Evolutionary conservation across 2,113 vertebrate genomes (phyloP).

Genomic region (Saccopteryx leptura): DNA sequence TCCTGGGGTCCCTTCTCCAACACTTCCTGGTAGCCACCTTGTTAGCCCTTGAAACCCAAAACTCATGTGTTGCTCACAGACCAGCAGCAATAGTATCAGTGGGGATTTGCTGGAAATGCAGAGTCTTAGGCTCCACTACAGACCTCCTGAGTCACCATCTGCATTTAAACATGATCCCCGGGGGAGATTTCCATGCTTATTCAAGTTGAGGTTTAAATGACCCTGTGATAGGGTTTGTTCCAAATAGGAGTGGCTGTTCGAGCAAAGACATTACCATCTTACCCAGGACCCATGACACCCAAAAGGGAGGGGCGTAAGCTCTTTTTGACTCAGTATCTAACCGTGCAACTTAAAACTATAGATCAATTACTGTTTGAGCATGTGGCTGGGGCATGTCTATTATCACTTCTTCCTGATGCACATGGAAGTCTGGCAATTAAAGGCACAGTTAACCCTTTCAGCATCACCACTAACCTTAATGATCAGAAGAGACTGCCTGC

Average conservation of each 20-base stretch:
- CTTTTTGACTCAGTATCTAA: neutral
- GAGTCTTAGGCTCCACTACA: neutral
- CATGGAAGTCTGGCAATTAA: neutral
- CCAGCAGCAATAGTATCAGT: neutral
- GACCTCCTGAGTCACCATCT: neutral
- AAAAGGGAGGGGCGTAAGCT: neutral
- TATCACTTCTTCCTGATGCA: neutral
- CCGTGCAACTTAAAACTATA: rapidly evolving
- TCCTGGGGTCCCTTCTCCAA: neutral
- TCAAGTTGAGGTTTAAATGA: neutral
- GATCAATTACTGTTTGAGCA: neutral
- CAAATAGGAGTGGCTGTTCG: neutral
- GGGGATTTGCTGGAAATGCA: neutral
- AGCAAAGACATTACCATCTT: neutral
- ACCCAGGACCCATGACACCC: neutral
- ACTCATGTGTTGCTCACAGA: no score
- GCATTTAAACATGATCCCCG: neutral
- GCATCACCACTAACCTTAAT: neutral
- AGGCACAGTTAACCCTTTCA: neutral
- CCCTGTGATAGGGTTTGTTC: neutral
- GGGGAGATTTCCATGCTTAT: neutral
- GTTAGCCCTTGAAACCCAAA: neutral
- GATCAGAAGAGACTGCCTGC: neutral
- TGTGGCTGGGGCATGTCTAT: neutral
- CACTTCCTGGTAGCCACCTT: neutral